These are phyloP conservation scores for Ephydatia muelleri DNA, from an alignment of 37 sponge, comb jelly and placozoan genomes.

Conservation along the genomic window DNA sequence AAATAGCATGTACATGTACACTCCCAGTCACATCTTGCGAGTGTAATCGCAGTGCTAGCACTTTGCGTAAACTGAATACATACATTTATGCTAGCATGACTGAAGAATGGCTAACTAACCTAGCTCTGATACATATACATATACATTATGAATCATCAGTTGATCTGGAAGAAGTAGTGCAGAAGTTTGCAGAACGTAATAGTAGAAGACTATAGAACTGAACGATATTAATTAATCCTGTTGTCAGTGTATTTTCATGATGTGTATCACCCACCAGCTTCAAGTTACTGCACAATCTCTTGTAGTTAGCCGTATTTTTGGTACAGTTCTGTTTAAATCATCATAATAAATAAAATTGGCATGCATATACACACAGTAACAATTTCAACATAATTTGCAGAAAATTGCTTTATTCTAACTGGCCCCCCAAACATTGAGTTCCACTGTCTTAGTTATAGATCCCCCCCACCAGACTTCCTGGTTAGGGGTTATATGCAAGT, in stretches of 20 bases:
- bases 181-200: slow-evolving; percentile 23
- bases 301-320: not conserved
- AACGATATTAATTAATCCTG: not conserved
- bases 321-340: not conserved
- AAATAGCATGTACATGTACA: slow-evolving; percentile 42
- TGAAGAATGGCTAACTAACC: slow-evolving; percentile 11
- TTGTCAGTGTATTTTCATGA: not conserved
- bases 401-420: too few species aligned
- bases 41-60: slow-evolving; percentile 27
- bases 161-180: slow-evolving; percentile 31
- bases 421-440: too few species aligned
- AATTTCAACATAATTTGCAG: too few species aligned
- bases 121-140: slow-evolving; percentile 33
- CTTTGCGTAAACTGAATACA: not conserved
- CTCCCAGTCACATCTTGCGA: slow-evolving; percentile 36
- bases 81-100: slow-evolving; percentile 28
- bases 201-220: slow-evolving; percentile 17
- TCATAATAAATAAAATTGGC: not conserved
- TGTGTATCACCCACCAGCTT: not conserved
- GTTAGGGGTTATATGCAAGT: too few species aligned
- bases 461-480: too few species aligned
- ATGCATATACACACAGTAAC: too few species aligned
- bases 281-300: not conserved
- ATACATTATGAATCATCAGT: slow-evolving; percentile 13
- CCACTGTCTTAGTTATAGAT: too few species aligned